Base-by-base conservation (phyloP, 2,113 vertebrate species). In the Halcyon senegalensis region DNA sequence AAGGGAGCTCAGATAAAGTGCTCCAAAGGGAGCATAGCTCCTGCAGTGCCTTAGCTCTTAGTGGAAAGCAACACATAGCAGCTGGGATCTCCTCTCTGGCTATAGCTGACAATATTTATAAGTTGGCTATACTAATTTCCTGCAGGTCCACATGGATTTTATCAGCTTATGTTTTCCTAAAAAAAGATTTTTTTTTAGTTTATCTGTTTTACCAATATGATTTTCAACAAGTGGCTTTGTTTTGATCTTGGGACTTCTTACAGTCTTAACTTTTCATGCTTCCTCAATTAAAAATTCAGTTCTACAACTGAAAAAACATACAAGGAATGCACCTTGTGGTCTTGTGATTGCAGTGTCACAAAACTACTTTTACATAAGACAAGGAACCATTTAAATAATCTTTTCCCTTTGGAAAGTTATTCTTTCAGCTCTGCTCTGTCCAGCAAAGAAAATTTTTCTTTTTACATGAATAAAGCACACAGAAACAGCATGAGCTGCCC, bases 221-320 rank as follows among this genome's bases (percentile, higher is more conserved):
- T 90, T 91, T 93, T 48, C 60, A 89, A 75, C 73, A 92, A 90
- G 46, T 89, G 59, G 55, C 41, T 96, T 96, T 93, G 77, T 87
- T 87, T 80, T 82, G 50, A 89, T 95, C 72, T 70, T 64, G 86
- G 76, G 91, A 90, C 93, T 96, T 94, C 84, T 84, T 70, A 50
- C 18, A 75, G 69, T 80, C 78, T 87, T 87, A 93, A 84, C 56
- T 85, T 88, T 56, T 74, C 78, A 67, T 79, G 78, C 51, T 90
- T 83, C 67, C 66, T 79, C 73, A 96, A 82, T 67, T 77, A 88
- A 6, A 94, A 63, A 91, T 63, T 80, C 74, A 58, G 74, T 74
- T 88, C 51, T 90, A 44, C 44, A 77, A 35, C 44, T 46, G 58
- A 84, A 88, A 83, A 95, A 95, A 60, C 9, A 55, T n/a, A 74